Conservation (phyloP, 2,113 vertebrate species). For the Holacanthus passer region DNA sequence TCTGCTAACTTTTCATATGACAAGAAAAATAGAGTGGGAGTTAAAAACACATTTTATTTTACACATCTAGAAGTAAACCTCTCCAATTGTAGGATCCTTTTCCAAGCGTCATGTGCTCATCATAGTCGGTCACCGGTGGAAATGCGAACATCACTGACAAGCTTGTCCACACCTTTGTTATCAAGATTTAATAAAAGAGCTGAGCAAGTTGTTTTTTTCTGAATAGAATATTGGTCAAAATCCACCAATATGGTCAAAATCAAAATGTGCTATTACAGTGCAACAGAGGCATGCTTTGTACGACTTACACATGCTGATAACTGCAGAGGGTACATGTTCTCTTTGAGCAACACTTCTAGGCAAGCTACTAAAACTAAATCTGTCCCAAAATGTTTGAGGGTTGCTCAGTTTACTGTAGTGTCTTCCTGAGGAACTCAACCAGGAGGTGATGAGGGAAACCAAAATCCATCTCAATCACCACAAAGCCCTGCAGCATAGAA, state of each 20-base stretch:
- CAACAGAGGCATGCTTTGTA: background rate
- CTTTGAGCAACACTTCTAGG: background rate
- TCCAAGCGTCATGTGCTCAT: too few relatives aligned
- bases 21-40: too few relatives aligned
- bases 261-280: background rate
- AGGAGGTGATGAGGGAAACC: constrained; percentile 89
- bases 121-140: too few relatives aligned
- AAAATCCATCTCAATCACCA: constrained; percentile 89
- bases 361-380: background rate
- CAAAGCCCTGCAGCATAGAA: constrained; percentile 80
- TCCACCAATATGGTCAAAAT: background rate
- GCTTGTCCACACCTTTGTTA: background rate
- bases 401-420: constrained; percentile 67
- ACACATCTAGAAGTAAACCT: too few relatives aligned
- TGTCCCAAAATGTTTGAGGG: background rate
- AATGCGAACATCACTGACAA: too few relatives aligned
- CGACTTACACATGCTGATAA: background rate
- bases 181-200: background rate
- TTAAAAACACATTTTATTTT: too few relatives aligned
- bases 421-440: constrained; percentile 85
- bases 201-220: background rate
- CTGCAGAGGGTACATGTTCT: background rate
- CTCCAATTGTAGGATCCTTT: too few relatives aligned
- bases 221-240: background rate
- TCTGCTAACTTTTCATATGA: too few relatives aligned